Evolutionary conservation across 2,888 invertebrate genomes (phyloP), one percentile per base, ranked within the genome.

Genomic region (Harpagoxenus sublaevis): DNA sequence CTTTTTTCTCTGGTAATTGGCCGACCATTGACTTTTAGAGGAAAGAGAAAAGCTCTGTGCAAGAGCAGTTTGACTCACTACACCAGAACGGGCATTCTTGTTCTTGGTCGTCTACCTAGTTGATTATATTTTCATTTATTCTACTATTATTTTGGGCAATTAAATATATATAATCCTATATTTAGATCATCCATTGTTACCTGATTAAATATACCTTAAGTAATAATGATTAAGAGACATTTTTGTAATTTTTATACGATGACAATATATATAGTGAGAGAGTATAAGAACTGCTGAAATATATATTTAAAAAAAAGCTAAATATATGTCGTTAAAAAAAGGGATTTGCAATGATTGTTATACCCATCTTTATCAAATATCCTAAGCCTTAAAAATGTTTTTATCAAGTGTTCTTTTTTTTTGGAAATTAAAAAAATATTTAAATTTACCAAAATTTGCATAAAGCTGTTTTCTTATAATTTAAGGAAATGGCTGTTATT

Each of bases 241-340:
- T 75, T 60, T 62, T 35, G 10, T 75, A 62, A 48, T 42, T 74
- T 73, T 42, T 73, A 57, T 15, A 15, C 10, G 18, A 55, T 73
- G 18, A 73, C 12, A 57, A 42, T 3, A 60, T 28, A 28, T 12
- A 18, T 18, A 6, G 62, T 3, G 18, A 31, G 23, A 23, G 23
- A 23, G 28, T 6, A 8, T 39, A 63, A 63, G 23, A 55, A n/a
- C 3, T 60, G n/a, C 10, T 9, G 0, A 3, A 23, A 63, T 39
- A 63, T 42, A 65, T 9, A 23, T 66, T 66, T 28, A 18, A 65
- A 23, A 5, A 68, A 28, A 39, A 18, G 2, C 1, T 74, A 74
- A 60, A 60, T 42, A 45, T 18, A 12, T 53, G 1, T 35, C 3
- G 4, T 48, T 42, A 57, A 73, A 60, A 60, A 45, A 60, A 28